phyloP scores from a whole-genome alignment of 2,888 invertebrate species.

The Eupsilia transversa region DNA sequence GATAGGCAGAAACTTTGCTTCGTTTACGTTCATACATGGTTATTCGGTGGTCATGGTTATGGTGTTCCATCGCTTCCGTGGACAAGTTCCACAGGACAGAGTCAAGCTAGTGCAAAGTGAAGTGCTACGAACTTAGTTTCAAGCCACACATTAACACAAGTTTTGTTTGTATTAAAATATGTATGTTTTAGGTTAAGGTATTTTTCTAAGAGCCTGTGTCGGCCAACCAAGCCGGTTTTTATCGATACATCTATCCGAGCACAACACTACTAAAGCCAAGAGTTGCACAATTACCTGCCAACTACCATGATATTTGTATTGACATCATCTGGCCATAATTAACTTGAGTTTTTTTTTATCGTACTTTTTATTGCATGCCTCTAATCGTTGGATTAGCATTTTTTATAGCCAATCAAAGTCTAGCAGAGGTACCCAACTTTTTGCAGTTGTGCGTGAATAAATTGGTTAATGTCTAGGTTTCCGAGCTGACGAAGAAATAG shows the following conservation, averaged over 20 bases:
- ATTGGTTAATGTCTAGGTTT: background rate
- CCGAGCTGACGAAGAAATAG: background rate
- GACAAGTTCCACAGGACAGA: too few relatives aligned
- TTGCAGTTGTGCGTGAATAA: constrained; percentile 1
- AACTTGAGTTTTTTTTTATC: constrained; percentile 63
- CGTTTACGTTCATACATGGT: too few relatives aligned
- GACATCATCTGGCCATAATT: constrained; percentile 72
- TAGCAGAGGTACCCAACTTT: constrained; percentile 38
- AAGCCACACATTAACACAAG: too few relatives aligned
- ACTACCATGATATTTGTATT: constrained; percentile 52
- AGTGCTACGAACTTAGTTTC: too few relatives aligned
- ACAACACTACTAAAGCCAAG: constrained; percentile 9
- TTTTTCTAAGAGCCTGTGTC: too few relatives aligned
- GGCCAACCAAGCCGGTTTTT: too few relatives aligned
- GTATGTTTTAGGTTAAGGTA: too few relatives aligned
- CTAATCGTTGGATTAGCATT: constrained; percentile 62
- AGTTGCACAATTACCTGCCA: background rate
- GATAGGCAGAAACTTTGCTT: too few relatives aligned
- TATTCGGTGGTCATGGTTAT: too few relatives aligned
- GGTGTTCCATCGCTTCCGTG: too few relatives aligned
- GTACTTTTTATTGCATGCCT: constrained; percentile 50
- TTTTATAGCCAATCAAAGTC: constrained; percentile 57
- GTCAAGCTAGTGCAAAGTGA: too few relatives aligned
- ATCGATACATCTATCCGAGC: constrained; percentile 31
- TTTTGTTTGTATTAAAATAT: too few relatives aligned